A percentile compares a stretch with the other conserved stretches of the same genome.
These are phyloP conservation scores for Apomyelois bistriatella DNA, from an alignment of 2,888 invertebrate genomes.

Conservation along the genomic window DNA sequence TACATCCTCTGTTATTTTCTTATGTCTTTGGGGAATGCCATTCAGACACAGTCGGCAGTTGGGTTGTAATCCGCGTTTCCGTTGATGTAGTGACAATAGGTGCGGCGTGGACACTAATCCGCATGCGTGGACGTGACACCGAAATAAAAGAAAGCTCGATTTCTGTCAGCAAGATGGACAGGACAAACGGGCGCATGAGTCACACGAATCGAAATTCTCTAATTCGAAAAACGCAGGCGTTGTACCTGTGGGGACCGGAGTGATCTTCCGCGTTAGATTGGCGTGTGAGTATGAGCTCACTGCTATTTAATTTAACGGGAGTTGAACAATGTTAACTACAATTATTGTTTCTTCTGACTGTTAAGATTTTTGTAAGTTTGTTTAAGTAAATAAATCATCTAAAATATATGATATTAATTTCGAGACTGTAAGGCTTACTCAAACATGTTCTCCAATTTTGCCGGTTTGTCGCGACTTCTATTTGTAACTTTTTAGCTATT, in stretches of 20 bases:
- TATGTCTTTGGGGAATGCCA: neutral
- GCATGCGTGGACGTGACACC: constrained; percentile 43
- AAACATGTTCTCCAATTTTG: too few species aligned
- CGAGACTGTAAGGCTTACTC: too few species aligned
- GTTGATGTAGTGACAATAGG: constrained; percentile 12
- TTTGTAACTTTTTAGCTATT: too few species aligned
- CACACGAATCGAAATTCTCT: constrained; percentile 8
- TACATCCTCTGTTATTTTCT: neutral
- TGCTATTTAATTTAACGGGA: constrained; percentile 6
- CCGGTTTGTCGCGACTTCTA: too few species aligned
- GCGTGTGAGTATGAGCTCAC: constrained; percentile 1
- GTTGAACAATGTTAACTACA: neutral
- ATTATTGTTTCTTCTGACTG: neutral
- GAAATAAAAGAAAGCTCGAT: constrained; percentile 60
- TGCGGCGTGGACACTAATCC: constrained; percentile 40
- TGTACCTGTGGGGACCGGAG: neutral
- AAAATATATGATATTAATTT: too few species aligned
- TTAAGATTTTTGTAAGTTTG: constrained; percentile 2
- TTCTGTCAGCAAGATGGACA: constrained; percentile 35
- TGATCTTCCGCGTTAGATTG: constrained; percentile 7
- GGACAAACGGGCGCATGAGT: constrained; percentile 21
- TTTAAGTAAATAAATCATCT: too few species aligned
- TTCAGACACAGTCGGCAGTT: neutral
- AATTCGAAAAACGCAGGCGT: constrained; percentile 5
- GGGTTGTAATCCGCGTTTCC: constrained; percentile 8